Conservation (phyloP, 2,797 vertebrate genomes). For the Nannoperca obscura region DNA sequence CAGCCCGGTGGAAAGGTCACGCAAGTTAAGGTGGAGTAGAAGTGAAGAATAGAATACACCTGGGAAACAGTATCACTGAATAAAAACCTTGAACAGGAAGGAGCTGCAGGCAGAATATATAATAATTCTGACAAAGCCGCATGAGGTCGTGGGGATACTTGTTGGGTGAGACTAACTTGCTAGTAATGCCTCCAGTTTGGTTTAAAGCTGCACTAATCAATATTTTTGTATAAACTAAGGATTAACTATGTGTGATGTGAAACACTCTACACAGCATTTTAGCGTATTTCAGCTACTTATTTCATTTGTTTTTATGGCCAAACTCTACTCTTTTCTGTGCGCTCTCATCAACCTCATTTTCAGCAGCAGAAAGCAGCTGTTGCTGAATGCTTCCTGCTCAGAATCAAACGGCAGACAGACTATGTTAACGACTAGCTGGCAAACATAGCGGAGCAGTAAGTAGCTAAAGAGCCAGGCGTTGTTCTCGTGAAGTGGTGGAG, state of each 20-base stretch:
- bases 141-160: slow-evolving; percentile 25
- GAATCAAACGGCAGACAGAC: slow-evolving; percentile 10
- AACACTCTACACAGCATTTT: not conserved
- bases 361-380: slow-evolving; percentile 18
- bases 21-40: slow-evolving; percentile 63
- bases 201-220: slow-evolving; percentile 12
- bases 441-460: slow-evolving; percentile 15
- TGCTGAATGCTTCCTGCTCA: slow-evolving; percentile 22
- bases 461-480: not conserved
- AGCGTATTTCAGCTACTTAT: not conserved
- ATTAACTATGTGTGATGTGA: not conserved
- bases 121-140: slow-evolving; percentile 45
- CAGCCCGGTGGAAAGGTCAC: slow-evolving; percentile 72
- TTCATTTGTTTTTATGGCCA: slow-evolving; percentile 9
- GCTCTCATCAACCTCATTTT: slow-evolving; percentile 20
- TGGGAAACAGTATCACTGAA: slow-evolving; percentile 54
- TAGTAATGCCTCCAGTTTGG: slow-evolving; percentile 4
- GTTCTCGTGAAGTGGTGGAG: not conserved
- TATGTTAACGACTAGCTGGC: slow-evolving; percentile 11
- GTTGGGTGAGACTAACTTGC: slow-evolving; percentile 18
- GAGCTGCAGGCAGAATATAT: slow-evolving; percentile 57
- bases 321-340: slow-evolving; percentile 9
- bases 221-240: slow-evolving; percentile 14
- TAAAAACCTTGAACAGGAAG: slow-evolving; percentile 53
- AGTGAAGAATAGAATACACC: slow-evolving; percentile 53